phyloP scores from a whole-genome alignment of 2,797 vertebrate genomes.

The Bradypodion ventrale region DNA sequence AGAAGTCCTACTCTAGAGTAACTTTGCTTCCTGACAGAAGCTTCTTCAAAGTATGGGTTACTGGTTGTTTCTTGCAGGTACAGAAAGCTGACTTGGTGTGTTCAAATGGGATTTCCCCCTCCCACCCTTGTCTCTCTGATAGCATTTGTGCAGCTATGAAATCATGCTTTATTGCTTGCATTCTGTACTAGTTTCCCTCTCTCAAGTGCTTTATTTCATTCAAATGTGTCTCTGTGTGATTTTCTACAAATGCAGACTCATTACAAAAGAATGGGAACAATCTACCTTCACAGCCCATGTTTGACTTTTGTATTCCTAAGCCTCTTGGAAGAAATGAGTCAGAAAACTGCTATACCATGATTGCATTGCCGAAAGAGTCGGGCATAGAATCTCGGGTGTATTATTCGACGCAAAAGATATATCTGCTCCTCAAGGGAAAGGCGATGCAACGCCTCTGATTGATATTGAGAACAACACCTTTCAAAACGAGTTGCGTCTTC shows the following conservation, averaged over 20 bases:
- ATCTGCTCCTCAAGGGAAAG: not conserved
- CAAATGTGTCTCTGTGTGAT: not conserved
- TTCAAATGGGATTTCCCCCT: not conserved
- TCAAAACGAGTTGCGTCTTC: not conserved
- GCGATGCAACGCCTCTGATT: not conserved
- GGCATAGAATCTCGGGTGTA: not conserved
- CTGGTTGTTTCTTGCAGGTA: not conserved
- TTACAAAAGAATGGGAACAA: not conserved
- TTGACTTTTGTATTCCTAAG: not conserved
- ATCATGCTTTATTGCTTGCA: too few species aligned
- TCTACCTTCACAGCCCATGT: not conserved
- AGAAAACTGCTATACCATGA: not conserved
- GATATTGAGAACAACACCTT: not conserved
- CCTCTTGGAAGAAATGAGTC: conserved; percentile 13
- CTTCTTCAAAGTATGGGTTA: not conserved
- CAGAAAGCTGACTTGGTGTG: too few species aligned
- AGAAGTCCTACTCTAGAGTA: too few species aligned
- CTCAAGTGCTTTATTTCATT: not conserved
- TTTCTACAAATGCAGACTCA: not conserved
- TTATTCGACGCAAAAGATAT: not conserved
- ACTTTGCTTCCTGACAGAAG: too few species aligned
- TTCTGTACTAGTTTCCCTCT: not conserved
- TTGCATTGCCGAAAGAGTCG: not conserved
- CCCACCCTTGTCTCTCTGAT: not conserved
- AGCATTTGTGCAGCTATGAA: not conserved